These are phyloP conservation scores for Pterobdella sp. DNA, from an alignment of 2,888 invertebrate genomes.

Conservation along the genomic window DNA sequence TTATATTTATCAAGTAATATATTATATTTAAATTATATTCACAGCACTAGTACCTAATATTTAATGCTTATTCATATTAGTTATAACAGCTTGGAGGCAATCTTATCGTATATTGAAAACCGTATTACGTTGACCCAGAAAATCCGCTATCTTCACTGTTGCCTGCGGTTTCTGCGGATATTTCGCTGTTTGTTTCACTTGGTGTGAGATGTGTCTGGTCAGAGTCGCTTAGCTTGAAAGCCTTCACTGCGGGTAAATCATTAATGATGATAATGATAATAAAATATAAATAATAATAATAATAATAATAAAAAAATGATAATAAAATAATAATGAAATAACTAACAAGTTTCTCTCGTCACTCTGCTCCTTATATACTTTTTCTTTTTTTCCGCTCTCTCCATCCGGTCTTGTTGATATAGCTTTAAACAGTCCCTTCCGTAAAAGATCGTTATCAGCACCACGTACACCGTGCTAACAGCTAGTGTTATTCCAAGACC, in stretches of 20 bases:
- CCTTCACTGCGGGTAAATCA: not conserved
- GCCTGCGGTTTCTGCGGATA: not conserved
- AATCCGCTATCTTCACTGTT: conserved; percentile 6
- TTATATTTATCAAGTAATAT: too few relatives aligned
- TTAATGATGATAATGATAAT: not conserved
- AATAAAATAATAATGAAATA: too few relatives aligned
- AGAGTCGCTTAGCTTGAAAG: not conserved
- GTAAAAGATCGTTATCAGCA: not conserved
- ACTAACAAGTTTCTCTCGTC: too few relatives aligned
- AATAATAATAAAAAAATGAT: too few relatives aligned
- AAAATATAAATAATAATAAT: not conserved
- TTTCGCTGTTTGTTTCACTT: not conserved
- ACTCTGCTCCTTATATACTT: not conserved
- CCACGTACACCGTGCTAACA: conserved; percentile 1
- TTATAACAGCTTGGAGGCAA: too few relatives aligned
- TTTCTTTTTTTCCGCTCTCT: not conserved
- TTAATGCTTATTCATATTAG: too few relatives aligned
- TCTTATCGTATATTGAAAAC: too few relatives aligned
- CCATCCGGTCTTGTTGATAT: not conserved
- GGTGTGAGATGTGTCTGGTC: not conserved
- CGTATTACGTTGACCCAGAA: not conserved
- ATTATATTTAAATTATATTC: too few relatives aligned
- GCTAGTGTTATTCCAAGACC: not conserved
- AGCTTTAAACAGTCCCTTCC: conserved; percentile 3
- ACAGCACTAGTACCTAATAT: too few relatives aligned